Base-by-base conservation (phyloP, 2,888 invertebrate species). In the Dendrolimus pini region DNA sequence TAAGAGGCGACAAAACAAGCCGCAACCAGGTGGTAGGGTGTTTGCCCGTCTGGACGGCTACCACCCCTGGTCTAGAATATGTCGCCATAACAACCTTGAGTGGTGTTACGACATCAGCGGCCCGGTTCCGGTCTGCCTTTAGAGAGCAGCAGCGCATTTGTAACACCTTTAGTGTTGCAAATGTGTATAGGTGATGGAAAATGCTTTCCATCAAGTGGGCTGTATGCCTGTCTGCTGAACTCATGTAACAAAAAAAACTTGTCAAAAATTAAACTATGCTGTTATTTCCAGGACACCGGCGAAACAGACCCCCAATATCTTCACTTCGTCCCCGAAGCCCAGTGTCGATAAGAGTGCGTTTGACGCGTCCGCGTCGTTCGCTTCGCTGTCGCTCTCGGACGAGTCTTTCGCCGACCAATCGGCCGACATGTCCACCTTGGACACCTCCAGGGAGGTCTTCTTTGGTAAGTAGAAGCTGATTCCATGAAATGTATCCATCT, bases 301-400 rank as follows among this genome's bases (percentile, higher is more conserved):
- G 1, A 89, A 88, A 56, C 87, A 85, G 58, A 78, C 85, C 1
- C 88, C 89, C 1, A 81, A 78, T 63, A 89, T 90, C 60, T 88
- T 89, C 79, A 90, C 90, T 9, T 90, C 90, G 0, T 90, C 90
- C 0, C 90, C 90, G 0, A 88, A 88, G 66, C 64, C 83, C 7
- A 81, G 81, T 3, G 54, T 79, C 58, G 82, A 83, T 68, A 82
- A 80, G 74, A 68, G 76, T 0, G 30, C 72, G 52, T 80, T 82
- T 68, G 82, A 85, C 62, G 70, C 80, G 60, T 80, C 80, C 52
- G 68, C 77, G 0, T 85, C 88, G 0, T 87, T 89, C 74, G 80
- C 87, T 0, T 89, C 89, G 0, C 75, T 90, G 9, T 89, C 89
- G 0, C 75, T 89, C 7, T 87, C 89, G 0, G 89, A 89, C 69